phyloP scores from a whole-genome alignment of 2,888 invertebrate species.

The Antheraea yamamai region DNA sequence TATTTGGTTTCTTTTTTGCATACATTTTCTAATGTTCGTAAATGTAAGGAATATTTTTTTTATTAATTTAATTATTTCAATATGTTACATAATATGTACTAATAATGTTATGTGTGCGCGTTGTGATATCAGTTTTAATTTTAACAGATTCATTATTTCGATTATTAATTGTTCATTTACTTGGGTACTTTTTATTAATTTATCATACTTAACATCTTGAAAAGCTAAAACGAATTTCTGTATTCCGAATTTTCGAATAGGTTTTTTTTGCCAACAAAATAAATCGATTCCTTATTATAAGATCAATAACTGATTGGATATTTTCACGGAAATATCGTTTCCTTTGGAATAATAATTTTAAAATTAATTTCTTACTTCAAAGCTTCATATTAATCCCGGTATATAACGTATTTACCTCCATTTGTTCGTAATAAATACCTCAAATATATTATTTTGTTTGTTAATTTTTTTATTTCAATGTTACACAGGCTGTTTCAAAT shows the following conservation, averaged over 20 bases:
- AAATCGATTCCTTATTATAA: neutral
- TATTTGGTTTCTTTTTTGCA: neutral
- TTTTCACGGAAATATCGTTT: neutral
- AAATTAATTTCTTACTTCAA: slow-evolving; percentile 1
- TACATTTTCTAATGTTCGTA: neutral
- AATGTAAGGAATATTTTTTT: neutral
- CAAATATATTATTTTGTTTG: slow-evolving; percentile 76
- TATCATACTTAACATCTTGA: neutral
- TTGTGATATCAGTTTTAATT: slow-evolving; percentile 11
- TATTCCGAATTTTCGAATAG: neutral
- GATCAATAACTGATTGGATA: neutral
- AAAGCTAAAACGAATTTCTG: neutral
- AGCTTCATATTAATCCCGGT: slow-evolving; percentile 32
- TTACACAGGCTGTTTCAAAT: slow-evolving; percentile 58
- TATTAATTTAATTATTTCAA: slow-evolving; percentile 9
- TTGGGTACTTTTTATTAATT: neutral
- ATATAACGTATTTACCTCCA: slow-evolving; percentile 67
- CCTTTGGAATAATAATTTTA: neutral
- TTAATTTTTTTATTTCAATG: slow-evolving; percentile 69
- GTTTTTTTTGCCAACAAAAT: neutral
- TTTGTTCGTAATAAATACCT: slow-evolving; percentile 70
- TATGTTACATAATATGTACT: slow-evolving; percentile 9
- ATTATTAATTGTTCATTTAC: neutral
- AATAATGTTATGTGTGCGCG: neutral
- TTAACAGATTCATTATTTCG: slow-evolving; percentile 5